Percentiles rank a stretch among this genome's conserved stretches.
These are phyloP conservation scores for Daboia siamensis DNA, from an alignment of 2,113 vertebrate genomes.

Conservation along the genomic window DNA sequence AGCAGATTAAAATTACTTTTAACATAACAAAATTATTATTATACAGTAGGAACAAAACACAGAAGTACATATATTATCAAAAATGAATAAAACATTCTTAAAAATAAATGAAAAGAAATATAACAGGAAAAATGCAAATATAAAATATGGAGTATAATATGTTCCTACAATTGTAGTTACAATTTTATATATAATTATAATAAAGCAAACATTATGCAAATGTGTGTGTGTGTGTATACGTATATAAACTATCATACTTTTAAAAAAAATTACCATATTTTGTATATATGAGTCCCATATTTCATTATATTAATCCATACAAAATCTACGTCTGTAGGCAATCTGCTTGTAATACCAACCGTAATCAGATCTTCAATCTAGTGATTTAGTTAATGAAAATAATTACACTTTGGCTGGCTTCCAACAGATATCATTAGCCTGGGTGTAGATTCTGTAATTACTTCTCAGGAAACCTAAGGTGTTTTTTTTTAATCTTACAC, in stretches of 20 bases:
- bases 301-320: background rate
- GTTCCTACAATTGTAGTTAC: no score
- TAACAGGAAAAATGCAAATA: background rate
- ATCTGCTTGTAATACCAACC: background rate
- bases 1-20: background rate
- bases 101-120: background rate
- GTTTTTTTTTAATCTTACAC: background rate
- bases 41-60: background rate
- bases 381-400: background rate
- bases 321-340: background rate
- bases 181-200: no score
- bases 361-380: background rate
- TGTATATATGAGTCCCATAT: background rate
- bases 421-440: background rate
- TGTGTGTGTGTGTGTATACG: background rate
- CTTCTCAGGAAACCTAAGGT: background rate
- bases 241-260: background rate
- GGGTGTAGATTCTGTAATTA: background rate
- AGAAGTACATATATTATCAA: background rate
- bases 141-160: background rate
- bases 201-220: no score
- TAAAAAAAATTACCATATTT: background rate
- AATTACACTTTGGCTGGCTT: background rate
- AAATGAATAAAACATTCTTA: background rate
- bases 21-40: background rate